Evolutionary conservation across 1,140 invertebrate species (phyloP), one percentile per base, ranked within the genome.

Genomic region (Drosophila ogumai): DNA sequence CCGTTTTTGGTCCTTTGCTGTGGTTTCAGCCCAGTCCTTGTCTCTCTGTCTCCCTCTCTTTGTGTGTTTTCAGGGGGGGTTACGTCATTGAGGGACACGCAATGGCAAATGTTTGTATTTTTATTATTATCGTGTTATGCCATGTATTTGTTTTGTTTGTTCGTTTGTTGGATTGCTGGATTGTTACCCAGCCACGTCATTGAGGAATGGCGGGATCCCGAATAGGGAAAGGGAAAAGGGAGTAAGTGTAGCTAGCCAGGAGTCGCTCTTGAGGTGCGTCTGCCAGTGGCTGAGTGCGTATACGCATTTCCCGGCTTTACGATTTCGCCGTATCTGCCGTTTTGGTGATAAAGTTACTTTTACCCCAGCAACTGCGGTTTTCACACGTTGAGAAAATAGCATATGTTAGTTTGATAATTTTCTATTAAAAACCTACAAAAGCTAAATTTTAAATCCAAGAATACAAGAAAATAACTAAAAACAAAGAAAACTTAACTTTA

Each of bases 1-100:
- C 28, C 19, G 36, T 32, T 32, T 59, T 60, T 31, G 22, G 61
- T 60, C 28, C 46, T 66, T 46, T 8, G 36, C 56, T 40, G 68
- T 71, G 66, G 66, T 68, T 58, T 72, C 13, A 22, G 31, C 34
- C 22, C n/a, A 34, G 19, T 22, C 31, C 60, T 34, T 8, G 49
- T 25, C 17, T 10, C 17, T 10, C 2, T 12, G 12, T 15, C 31
- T 73, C 12, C 34, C n/a, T 66, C 9, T 73, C 17, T 44, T 31
- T 38, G 66, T 74, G 64, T 56, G 52, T 38, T 74, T 43, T 46
- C 34, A 44, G 28, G 25, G 55, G 63, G 38, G 63, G 79, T 86
- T 86, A 86, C 82, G 82, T 86, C 82, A 86, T 85, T 82, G 72
- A 52, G 74, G 77, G 75, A 86, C 82, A 86, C 82, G 82, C 82